Evolutionary conservation across 2,888 invertebrate genomes (phyloP), one percentile per base, ranked within the genome.

Genomic region (Nesidiocoris tenuis): DNA sequence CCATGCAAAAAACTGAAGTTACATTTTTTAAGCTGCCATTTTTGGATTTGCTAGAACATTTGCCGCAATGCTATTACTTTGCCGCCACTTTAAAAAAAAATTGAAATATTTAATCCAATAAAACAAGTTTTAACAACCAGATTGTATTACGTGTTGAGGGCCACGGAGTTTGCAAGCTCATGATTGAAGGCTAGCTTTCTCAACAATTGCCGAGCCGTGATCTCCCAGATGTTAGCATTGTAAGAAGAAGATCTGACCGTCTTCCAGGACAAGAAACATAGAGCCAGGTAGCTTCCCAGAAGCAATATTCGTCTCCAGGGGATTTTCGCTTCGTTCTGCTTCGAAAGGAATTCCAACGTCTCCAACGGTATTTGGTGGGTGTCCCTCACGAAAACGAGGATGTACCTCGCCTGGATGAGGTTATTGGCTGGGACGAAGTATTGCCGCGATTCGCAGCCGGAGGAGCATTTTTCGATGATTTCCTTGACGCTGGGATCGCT

Each of bases 381-480:
- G 54, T 72, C 72, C 57, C 71, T 61, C 1, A 77, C 77, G 22
- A 59, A 77, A n/a, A 77, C 63, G 1, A 75, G 64, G 7, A 77
- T 25, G 57, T 77, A 77, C 1, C 77, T 70, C 22, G 75, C 70
- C 55, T 75, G 75, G 7, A 77, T 59, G 23, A 70, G 75, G 54
- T 77, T 75, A 22, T 59, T 59, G 23, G 61, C 57, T 12, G 65
- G 65, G 1, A 75, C 75, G 71, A 39, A 75, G 55, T 71, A 77
- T 39, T 75, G 75, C 17, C 63, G 56, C 2, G 75, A 39, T 25
- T 75, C 70, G 16, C 70, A 61, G n/a, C 68, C 74, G 16, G 55
- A 2, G 5, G n/a, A n/a, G 3, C 19, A n/a, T 17, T 23, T 63
- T 9, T 25, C 75, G 16, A 66, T 39, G 24, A 21, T 64, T 21